Percentiles rank a stretch among this genome's conserved stretches.
Evolutionary conservation across 2,888 invertebrate species (phyloP).

Genomic region (Chironomus riparius): DNA sequence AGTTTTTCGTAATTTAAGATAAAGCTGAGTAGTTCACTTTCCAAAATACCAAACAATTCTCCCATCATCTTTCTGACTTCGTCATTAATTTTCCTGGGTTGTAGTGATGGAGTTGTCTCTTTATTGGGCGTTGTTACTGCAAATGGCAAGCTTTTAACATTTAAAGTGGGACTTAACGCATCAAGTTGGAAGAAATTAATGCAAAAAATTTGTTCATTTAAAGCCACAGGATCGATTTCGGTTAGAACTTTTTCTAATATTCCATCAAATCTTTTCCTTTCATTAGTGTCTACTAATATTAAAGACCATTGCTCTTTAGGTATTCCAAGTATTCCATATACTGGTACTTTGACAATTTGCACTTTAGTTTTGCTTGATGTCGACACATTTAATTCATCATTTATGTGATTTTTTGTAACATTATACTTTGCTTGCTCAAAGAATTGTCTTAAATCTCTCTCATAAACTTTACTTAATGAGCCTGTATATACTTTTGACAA

Average conservation of each 20-base stretch:
- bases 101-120: conserved; percentile 31
- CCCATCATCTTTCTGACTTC: conserved; percentile 80
- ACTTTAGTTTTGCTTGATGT: conserved; percentile 37
- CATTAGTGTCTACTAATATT: conserved; percentile 51
- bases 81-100: conserved; percentile 56
- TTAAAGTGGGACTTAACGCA: conserved; percentile 51
- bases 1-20: conserved; percentile 77
- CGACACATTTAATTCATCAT: conserved; percentile 40
- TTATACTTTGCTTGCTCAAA: conserved; percentile 53
- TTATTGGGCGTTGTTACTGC: conserved; percentile 37
- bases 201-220: conserved; percentile 93
- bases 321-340: conserved; percentile 48
- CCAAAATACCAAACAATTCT: conserved; percentile 79
- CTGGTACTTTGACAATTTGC: conserved; percentile 35
- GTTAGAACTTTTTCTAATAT: conserved; percentile 77
- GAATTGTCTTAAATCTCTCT: conserved; percentile 70
- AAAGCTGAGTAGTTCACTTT: conserved; percentile 76
- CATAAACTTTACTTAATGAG: conserved; percentile 79
- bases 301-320: conserved; percentile 53
- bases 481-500: conserved; percentile 74
- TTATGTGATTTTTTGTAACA: conserved; percentile 31
- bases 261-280: conserved; percentile 53
- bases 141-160: conserved; percentile 44
- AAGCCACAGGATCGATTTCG: conserved; percentile 81
- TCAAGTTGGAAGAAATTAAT: conserved; percentile 83